Conservation (phyloP, 2,113 vertebrate genomes). For the Rhodinocichla rosea region DNA sequence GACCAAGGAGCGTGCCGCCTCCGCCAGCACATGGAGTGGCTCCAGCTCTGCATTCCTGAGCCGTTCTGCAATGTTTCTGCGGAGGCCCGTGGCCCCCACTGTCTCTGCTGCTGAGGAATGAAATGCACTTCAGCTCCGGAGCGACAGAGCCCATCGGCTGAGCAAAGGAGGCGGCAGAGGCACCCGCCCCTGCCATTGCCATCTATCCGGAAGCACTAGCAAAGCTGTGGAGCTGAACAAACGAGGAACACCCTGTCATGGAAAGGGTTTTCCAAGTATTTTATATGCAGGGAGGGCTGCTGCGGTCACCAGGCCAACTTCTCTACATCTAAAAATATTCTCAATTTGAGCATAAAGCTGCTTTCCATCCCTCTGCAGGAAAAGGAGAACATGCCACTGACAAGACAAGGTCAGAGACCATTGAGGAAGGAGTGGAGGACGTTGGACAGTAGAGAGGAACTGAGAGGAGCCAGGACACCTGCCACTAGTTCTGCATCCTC, state of each 20-base stretch:
- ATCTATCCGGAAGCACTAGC: background rate
- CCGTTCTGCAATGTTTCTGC: slow-evolving; percentile 63
- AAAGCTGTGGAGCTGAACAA: background rate
- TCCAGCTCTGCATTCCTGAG: slow-evolving; percentile 76
- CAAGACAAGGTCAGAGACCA: slow-evolving; percentile 35
- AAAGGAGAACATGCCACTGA: slow-evolving; percentile 1
- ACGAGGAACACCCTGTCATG: background rate
- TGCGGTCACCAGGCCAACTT: background rate
- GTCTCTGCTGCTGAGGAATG: slow-evolving; percentile 12
- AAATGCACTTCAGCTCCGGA: background rate
- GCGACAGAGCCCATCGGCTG: accelerated
- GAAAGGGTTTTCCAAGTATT: background rate
- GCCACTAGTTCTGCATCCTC: background rate
- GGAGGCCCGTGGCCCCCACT: slow-evolving; percentile 41
- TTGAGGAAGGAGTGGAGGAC: background rate
- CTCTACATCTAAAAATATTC: slow-evolving; percentile 32
- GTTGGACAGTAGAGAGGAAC: background rate
- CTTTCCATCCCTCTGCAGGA: slow-evolving; percentile 7
- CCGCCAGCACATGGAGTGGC: slow-evolving; percentile 49
- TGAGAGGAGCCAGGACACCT: background rate
- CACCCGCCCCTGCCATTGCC: background rate
- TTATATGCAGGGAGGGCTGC: background rate
- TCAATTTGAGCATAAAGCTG: background rate
- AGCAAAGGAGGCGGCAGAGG: background rate
- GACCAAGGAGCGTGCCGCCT: slow-evolving; percentile 13